Evolutionary conservation across 1,140 invertebrate species (phyloP).

Genomic region (Reticulitermes speratus): DNA sequence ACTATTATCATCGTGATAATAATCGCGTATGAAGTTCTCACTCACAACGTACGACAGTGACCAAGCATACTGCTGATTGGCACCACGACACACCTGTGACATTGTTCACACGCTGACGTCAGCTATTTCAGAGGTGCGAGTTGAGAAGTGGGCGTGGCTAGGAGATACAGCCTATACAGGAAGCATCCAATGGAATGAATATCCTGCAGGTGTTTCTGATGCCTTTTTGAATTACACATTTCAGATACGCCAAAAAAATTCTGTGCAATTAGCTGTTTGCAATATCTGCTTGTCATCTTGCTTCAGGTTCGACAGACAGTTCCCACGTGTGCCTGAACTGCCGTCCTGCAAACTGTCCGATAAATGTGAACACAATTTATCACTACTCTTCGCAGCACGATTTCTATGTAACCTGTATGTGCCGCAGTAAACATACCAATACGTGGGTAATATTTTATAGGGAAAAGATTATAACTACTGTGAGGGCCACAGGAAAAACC

Average conservation of each 20-base stretch:
- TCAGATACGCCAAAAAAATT: neutral
- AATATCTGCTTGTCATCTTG: neutral
- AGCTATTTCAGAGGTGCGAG: conserved; percentile 9
- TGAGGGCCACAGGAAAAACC: no score
- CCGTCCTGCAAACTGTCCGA: no score
- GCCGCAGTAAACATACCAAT: no score
- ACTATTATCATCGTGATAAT: no score
- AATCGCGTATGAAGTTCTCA: no score
- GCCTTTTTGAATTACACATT: neutral
- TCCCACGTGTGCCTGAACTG: no score
- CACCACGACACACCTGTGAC: neutral
- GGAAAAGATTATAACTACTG: no score
- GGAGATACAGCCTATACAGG: neutral
- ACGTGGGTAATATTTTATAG: no score
- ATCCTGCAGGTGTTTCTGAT: neutral
- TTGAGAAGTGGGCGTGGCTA: neutral
- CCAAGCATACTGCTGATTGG: neutral
- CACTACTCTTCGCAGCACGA: no score
- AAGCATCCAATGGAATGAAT: neutral
- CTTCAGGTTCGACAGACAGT: neutral
- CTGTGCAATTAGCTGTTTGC: neutral
- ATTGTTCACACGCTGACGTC: conserved; percentile 10
- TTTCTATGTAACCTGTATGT: no score
- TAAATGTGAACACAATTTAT: no score
- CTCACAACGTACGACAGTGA: neutral